phyloP scores from a whole-genome alignment of 2,113 vertebrate genomes.

The Scomber colias region DNA sequence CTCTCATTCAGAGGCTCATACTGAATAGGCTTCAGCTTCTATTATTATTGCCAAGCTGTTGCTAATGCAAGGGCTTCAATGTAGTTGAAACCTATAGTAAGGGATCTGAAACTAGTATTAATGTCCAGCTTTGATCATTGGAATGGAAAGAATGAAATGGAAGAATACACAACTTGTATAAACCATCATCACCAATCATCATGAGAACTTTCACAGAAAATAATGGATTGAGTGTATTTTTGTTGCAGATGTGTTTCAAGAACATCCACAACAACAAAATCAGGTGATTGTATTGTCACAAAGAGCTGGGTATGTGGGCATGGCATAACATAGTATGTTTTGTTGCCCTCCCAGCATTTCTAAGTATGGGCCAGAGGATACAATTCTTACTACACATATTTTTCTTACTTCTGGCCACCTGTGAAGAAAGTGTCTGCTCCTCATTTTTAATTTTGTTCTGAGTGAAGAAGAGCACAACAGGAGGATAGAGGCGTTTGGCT shows the following conservation, averaged over 20 bases:
- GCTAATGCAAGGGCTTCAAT: constrained; percentile 5
- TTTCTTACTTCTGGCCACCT: constrained; percentile 18
- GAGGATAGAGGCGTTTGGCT: constrained; percentile 12
- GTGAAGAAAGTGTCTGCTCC: background rate
- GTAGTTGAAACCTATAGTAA: constrained; percentile 14
- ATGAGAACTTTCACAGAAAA: constrained; percentile 24
- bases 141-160: background rate
- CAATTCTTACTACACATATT: background rate
- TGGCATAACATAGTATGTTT: background rate
- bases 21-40: constrained; percentile 42
- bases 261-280: constrained; percentile 10
- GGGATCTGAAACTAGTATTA: constrained; percentile 3
- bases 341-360: background rate
- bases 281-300: constrained; percentile 3
- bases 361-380: background rate
- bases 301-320: background rate
- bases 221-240: background rate
- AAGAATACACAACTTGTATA: background rate
- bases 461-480: background rate
- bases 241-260: background rate
- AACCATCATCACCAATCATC: background rate
- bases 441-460: background rate
- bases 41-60: constrained; percentile 33
- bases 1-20: constrained; percentile 50
- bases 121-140: background rate